Percentiles rank a stretch among this genome's conserved stretches.
These are phyloP conservation scores for Trissonchulus sp. DNA, from an alignment of 2,888 invertebrate genomes.

Conservation along the genomic window DNA sequence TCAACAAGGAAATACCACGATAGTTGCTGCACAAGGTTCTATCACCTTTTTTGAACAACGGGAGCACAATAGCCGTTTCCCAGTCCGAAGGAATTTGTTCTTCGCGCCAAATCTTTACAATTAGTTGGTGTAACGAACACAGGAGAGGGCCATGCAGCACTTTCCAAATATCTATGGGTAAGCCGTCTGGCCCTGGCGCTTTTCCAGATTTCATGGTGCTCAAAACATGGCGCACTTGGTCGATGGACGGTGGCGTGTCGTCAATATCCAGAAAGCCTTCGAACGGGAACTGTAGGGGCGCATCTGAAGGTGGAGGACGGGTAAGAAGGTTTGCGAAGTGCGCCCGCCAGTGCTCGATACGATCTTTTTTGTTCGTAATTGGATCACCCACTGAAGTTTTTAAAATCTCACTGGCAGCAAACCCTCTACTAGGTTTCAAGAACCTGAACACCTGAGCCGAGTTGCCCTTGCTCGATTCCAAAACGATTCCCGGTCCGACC, in stretches of 20 bases:
- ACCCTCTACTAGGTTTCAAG: not conserved
- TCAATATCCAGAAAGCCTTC: not conserved
- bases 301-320: no score
- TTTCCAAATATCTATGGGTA: not conserved
- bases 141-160: not conserved
- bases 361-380: not conserved
- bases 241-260: not conserved
- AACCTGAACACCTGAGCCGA: not conserved
- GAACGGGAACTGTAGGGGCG: no score
- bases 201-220: not conserved
- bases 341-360: no score
- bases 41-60: no score
- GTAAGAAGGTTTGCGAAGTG: no score
- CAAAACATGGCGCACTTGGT: not conserved
- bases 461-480: not conserved
- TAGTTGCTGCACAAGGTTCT: no score
- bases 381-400: not conserved
- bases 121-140: not conserved
- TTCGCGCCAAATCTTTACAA: not conserved
- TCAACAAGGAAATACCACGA: no score
- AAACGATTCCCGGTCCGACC: not conserved
- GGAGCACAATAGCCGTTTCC: no score
- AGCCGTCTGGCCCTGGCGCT: not conserved
- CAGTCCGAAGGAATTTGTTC: no score
- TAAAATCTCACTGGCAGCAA: not conserved